Percentiles rank a stretch among this genome's conserved stretches.
phyloP scores from a whole-genome alignment of 2,888 invertebrate genomes.

The Chironomus riparius region DNA sequence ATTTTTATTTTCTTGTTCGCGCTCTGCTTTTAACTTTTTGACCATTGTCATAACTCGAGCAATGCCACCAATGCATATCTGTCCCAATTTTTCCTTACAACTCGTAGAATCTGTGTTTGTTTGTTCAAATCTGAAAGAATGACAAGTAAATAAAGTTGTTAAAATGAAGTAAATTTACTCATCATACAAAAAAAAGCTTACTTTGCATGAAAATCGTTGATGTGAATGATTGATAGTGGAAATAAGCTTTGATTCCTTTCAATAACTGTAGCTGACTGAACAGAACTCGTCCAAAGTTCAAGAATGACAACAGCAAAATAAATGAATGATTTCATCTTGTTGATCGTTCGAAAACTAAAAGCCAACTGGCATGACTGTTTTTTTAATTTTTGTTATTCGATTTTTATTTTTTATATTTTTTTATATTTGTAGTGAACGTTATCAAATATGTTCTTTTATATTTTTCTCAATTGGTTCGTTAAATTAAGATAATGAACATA shows the following conservation, averaged over 20 bases:
- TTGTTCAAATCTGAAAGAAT: conserved; percentile 49
- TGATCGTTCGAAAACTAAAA: too few relatives aligned
- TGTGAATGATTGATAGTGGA: conserved; percentile 7
- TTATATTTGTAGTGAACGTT: too few relatives aligned
- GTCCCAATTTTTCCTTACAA: conserved; percentile 44
- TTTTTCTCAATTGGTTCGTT: too few relatives aligned
- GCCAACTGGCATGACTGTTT: too few relatives aligned
- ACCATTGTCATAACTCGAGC: conserved; percentile 54
- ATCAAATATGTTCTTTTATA: too few relatives aligned
- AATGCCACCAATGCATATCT: conserved; percentile 58
- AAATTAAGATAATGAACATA: too few relatives aligned
- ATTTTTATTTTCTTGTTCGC: conserved; percentile 44
- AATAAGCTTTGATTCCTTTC: background rate
- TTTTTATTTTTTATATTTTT: too few relatives aligned
- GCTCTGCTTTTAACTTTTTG: conserved; percentile 40
- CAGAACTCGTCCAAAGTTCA: background rate
- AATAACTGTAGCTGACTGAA: background rate
- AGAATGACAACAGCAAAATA: background rate
- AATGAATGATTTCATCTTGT: too few relatives aligned
- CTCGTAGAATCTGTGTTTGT: conserved; percentile 48
- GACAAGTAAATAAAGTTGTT: background rate
- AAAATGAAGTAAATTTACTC: background rate
- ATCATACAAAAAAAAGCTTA: conserved; percentile 2
- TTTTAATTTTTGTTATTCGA: too few relatives aligned
- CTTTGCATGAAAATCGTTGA: conserved; percentile 29